Conservation (phyloP, 2,888 invertebrate species). For the Polylopha cassiicola region DNA sequence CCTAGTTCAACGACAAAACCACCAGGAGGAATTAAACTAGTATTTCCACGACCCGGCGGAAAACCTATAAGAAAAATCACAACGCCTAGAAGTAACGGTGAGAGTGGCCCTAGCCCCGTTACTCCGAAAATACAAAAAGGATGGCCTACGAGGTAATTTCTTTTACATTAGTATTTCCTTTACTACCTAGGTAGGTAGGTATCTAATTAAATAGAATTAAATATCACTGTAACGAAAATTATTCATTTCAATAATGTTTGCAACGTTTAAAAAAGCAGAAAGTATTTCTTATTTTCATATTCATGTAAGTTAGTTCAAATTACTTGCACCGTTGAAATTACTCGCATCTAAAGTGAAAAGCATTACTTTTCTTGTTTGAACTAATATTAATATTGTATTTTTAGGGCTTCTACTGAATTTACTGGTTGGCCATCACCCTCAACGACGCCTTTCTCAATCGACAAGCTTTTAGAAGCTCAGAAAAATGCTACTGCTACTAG, state of each 20-base stretch:
- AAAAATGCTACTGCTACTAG: slow-evolving; percentile 80
- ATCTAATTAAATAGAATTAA: no score
- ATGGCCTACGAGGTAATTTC: slow-evolving; percentile 85
- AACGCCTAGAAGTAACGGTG: slow-evolving; percentile 71
- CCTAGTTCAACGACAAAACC: slow-evolving; percentile 56
- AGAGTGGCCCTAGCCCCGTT: slow-evolving; percentile 61
- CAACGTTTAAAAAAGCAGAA: no score
- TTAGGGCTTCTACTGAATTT: slow-evolving; percentile 90
- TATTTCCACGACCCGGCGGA: slow-evolving; percentile 86
- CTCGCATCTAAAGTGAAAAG: no score
- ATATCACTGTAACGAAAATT: no score
- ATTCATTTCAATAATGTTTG: no score
- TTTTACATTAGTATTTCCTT: slow-evolving; percentile 3
- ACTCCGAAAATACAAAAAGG: slow-evolving; percentile 88
- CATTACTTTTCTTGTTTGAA: no score
- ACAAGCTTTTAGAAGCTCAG: slow-evolving; percentile 83
- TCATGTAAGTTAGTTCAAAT: no score
- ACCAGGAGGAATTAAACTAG: slow-evolving; percentile 79
- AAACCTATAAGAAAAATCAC: slow-evolving; percentile 78
- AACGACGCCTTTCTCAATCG: slow-evolving; percentile 90
- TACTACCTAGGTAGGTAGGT: background rate
- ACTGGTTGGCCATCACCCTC: slow-evolving; percentile 94
- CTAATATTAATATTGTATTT: slow-evolving; percentile 25
- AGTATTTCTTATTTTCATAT: no score
- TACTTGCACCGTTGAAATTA: no score